A percentile compares a stretch with the other conserved stretches of the same genome.
Evolutionary conservation across 2,113 vertebrate genomes (phyloP).

Genomic region (Nymphicus hollandicus): DNA sequence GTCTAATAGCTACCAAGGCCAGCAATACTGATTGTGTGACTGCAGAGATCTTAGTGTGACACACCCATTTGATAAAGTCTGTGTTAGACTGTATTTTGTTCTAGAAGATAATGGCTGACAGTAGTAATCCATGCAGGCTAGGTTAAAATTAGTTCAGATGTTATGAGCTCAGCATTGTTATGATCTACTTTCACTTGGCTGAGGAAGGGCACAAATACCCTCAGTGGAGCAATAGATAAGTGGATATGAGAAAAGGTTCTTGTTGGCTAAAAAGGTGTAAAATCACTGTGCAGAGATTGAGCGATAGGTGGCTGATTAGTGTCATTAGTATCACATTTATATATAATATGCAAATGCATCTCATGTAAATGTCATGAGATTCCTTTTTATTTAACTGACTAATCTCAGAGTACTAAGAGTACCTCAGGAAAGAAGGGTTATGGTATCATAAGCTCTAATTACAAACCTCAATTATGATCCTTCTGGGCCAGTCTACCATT

Average conservation of each 20-base stretch:
- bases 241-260: accelerated
- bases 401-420: background rate
- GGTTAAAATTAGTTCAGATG: background rate
- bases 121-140: background rate
- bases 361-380: background rate
- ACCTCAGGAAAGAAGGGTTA: background rate
- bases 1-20: background rate
- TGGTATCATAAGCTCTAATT: background rate
- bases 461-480: background rate
- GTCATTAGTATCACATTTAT: background rate
- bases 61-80: too few species aligned
- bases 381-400: background rate
- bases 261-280: background rate
- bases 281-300: accelerated
- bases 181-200: background rate
- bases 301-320: background rate
- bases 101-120: background rate
- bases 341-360: background rate
- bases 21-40: background rate
- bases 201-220: background rate
- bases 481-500: background rate
- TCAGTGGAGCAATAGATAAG: background rate
- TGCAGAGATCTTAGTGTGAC: background rate
- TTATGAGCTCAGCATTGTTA: too few species aligned
- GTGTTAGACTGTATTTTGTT: background rate